Evolutionary conservation across 2,113 vertebrate genomes (phyloP).

Genomic region (Saimiri boliviensis): DNA sequence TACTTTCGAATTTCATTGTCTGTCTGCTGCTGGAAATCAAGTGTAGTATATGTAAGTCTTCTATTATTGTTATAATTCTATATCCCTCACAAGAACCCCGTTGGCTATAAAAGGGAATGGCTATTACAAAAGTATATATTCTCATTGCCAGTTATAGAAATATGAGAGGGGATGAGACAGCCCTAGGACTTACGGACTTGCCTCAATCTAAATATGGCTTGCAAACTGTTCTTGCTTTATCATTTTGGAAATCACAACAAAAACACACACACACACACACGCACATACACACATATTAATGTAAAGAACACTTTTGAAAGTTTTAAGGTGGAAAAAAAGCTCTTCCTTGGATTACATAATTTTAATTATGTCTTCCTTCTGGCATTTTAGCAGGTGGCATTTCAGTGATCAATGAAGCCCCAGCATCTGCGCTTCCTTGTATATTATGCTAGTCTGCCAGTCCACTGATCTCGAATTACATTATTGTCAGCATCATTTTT

Average conservation of each 20-base stretch:
- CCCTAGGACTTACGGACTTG: not conserved
- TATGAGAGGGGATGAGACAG: constrained; percentile 8
- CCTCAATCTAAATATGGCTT: constrained; percentile 44
- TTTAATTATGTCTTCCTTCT: constrained; percentile 71
- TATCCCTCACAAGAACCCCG: constrained; percentile 42
- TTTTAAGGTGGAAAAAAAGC: constrained; percentile 33
- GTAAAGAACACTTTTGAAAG: constrained; percentile 24
- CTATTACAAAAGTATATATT: constrained; percentile 48
- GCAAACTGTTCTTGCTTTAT: constrained; percentile 39
- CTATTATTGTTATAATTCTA: constrained; percentile 38
- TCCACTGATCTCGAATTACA: constrained; percentile 61
- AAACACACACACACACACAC: not conserved
- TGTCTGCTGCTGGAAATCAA: constrained; percentile 58
- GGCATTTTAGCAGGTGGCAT: constrained; percentile 64
- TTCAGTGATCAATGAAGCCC: constrained; percentile 66
- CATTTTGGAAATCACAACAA: constrained; percentile 28
- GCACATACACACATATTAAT: not conserved
- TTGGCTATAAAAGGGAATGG: constrained; percentile 49
- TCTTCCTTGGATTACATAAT: constrained; percentile 56
- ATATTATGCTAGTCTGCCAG: constrained; percentile 9
- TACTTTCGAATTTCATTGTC: constrained; percentile 60
- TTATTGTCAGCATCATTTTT: constrained; percentile 56
- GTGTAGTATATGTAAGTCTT: constrained; percentile 55
- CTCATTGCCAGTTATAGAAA: constrained; percentile 57
- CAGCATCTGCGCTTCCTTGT: constrained; percentile 47